These are phyloP conservation scores for Catharus ustulatus DNA, from an alignment of 2,797 vertebrate genomes.

Conservation along the genomic window DNA sequence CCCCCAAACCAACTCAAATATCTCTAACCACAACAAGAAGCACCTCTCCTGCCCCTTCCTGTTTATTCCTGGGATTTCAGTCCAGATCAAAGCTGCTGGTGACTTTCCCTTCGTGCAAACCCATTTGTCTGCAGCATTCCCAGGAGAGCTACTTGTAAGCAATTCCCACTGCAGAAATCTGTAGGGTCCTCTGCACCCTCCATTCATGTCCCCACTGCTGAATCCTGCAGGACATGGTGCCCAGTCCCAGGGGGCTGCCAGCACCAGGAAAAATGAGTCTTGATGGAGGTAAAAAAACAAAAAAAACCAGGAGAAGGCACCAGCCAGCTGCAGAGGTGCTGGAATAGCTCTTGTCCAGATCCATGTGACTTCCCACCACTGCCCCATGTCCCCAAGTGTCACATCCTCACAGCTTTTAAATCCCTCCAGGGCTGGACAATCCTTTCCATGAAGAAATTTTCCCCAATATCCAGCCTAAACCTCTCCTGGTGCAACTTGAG, in stretches of 20 bases:
- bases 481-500: not conserved
- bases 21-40: not conserved
- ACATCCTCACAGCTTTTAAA: not conserved
- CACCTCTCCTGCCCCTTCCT: not conserved
- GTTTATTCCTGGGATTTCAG: not conserved
- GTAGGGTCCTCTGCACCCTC: not conserved
- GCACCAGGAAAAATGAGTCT: not conserved
- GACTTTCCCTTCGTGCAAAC: not conserved
- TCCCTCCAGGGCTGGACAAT: not conserved
- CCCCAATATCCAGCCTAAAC: not conserved
- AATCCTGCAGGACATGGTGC: not conserved
- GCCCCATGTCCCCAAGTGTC: no score
- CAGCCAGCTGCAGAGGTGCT: not conserved
- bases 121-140: not conserved
- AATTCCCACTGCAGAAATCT: not conserved
- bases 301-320: not conserved
- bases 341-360: not conserved
- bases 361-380: accelerated
- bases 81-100: not conserved
- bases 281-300: not conserved
- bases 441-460: not conserved
- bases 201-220: accelerated
- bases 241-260: not conserved
- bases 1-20: not conserved
- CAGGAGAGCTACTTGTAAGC: not conserved